Conservation (phyloP, 2,888 invertebrate species). For the Temnothorax ravouxi region DNA sequence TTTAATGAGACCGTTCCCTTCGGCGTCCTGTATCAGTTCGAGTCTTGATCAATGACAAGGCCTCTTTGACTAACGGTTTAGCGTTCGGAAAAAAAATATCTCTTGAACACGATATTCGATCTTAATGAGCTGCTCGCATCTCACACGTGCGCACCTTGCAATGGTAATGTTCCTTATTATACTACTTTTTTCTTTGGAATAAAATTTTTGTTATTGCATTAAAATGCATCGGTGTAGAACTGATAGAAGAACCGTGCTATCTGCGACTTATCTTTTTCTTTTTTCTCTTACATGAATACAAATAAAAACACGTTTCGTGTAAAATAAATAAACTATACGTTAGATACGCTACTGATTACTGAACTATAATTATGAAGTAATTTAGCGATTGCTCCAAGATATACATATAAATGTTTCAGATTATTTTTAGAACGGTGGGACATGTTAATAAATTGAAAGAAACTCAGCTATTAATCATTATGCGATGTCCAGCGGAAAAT, state of each 20-base stretch:
- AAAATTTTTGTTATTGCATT: not conserved
- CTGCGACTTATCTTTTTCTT: not conserved
- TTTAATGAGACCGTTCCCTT: slow-evolving; percentile 8
- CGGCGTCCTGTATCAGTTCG: slow-evolving; percentile 1
- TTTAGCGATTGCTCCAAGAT: not conserved
- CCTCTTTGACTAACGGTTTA: slow-evolving; percentile 36
- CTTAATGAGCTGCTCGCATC: slow-evolving; percentile 30
- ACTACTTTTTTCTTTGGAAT: not conserved
- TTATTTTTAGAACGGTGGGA: not conserved
- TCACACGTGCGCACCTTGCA: not conserved
- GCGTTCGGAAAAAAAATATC: not conserved
- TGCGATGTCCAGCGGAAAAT: not conserved
- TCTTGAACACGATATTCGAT: not conserved
- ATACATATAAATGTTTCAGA: not conserved
- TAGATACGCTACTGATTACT: not conserved
- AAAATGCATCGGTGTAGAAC: not conserved
- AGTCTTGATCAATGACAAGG: slow-evolving; percentile 12
- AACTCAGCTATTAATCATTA: not conserved
- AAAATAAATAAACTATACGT: not conserved
- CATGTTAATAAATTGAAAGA: not conserved
- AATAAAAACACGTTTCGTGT: not conserved
- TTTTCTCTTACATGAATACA: not conserved
- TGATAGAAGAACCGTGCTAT: not conserved
- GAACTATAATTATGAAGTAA: slow-evolving; percentile 17
- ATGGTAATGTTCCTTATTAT: slow-evolving; percentile 9